Evolutionary conservation across 2,113 vertebrate genomes (phyloP), one percentile per base, ranked within the genome.

Genomic region (Channa maculata): DNA sequence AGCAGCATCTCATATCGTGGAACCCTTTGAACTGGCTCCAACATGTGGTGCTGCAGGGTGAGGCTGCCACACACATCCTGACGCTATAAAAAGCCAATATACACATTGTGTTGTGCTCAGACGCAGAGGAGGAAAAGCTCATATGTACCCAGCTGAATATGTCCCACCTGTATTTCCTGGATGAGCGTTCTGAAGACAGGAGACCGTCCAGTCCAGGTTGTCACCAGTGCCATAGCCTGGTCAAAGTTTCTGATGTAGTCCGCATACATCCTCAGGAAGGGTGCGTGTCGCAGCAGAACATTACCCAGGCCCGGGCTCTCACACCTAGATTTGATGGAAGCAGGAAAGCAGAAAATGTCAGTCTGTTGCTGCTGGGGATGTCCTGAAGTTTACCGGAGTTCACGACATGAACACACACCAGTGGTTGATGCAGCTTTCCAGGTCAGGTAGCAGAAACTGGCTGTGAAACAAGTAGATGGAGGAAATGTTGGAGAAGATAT

Each of bases 1-100:
- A 98, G 94, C 44, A 98, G 92, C 83, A 97, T 94, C 77, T 98
- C 95, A 0, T 97, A 97, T 52, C 96, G 95, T 0, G 96, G 97
- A n/a, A 97, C 93, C 71, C 96, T 94, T 90, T 97, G 97, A 72
- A 98, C 95, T 0, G 97, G 96, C 5, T 98, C 96, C 91, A 97
- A 13, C 93, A 94, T 94, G 88, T 94, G 93, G 79, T 94, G 93
- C 75, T 94, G 92, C 67, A 94, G 74, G 79, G 94, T 96, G 52
- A 97, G 92, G 82, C 82, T 95, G 63, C 93, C 90, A 0, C 95
- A 96, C 54, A 89, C 91, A 54, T 95, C 93, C 82, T 84, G 93
- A 83, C 84, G 95, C 96, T 96, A 66, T 24, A 44, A 36, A 7
- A 15, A 41, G 14, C 70, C 7, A 8, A 37, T 2, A 24, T 2